Conservation (phyloP, 64 coral and sea anemone species). For the Acropora tenuis region DNA sequence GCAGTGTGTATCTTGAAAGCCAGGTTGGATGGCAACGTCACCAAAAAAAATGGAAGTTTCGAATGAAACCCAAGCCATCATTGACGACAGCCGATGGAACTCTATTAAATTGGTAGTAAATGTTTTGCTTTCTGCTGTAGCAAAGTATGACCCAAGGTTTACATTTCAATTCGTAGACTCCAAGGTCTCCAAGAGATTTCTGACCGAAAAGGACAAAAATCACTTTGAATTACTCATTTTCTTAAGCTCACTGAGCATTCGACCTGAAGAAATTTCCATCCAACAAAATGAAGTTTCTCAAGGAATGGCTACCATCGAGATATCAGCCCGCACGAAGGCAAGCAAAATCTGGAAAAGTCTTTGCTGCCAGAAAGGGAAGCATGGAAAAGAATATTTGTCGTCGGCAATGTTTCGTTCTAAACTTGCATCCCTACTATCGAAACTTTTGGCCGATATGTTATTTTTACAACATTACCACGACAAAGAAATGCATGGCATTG, state of each 20-base stretch:
- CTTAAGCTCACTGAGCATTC: slow-evolving; percentile 13
- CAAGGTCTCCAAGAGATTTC: slow-evolving; percentile 33
- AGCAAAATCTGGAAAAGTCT: slow-evolving; percentile 37
- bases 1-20: background rate
- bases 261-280: slow-evolving; percentile 5
- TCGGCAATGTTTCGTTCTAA: slow-evolving; percentile 34
- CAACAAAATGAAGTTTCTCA: background rate
- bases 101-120: slow-evolving; percentile 52
- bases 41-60: background rate
- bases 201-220: slow-evolving; percentile 19
- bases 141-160: slow-evolving; percentile 62
- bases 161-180: slow-evolving; percentile 39
- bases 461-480: slow-evolving; percentile 42
- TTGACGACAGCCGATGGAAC: background rate
- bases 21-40: background rate
- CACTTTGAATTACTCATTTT: slow-evolving; percentile 64
- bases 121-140: slow-evolving; percentile 67
- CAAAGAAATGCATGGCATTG: slow-evolving; percentile 39
- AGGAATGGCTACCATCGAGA: slow-evolving; percentile 33
- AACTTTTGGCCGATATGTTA: slow-evolving; percentile 58
- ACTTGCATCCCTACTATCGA: slow-evolving; percentile 46
- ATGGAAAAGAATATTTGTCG: slow-evolving; percentile 59
- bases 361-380: background rate
- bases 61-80: background rate
- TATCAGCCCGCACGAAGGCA: slow-evolving; percentile 20